phyloP scores from a whole-genome alignment of 2,797 vertebrate genomes.

The Apogon talboti region DNA sequence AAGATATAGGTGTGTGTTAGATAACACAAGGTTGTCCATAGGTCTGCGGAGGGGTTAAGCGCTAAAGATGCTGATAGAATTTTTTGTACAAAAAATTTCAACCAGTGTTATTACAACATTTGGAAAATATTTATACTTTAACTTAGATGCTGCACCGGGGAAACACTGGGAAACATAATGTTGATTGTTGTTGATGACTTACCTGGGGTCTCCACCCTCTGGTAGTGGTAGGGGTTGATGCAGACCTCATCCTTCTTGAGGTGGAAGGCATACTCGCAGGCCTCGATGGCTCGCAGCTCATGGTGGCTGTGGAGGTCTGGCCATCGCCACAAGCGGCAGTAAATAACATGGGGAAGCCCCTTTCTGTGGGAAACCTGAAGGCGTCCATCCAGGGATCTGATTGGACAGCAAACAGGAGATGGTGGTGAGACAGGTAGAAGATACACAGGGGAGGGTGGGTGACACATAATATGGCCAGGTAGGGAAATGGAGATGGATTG shows the following conservation, averaged over 20 bases:
- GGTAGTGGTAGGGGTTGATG: constrained; percentile 99
- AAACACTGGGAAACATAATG: too few relatives aligned
- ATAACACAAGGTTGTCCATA: too few relatives aligned
- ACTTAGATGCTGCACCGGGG: too few relatives aligned
- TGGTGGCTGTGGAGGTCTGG: constrained; percentile 99
- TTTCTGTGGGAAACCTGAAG: constrained; percentile 98
- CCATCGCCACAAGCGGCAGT: constrained; percentile 99
- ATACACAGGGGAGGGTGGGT: not conserved
- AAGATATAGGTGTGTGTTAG: too few relatives aligned
- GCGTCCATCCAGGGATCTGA: constrained; percentile 95
- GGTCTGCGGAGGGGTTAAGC: too few relatives aligned
- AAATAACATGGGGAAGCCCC: constrained; percentile 97
- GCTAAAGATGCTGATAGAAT: too few relatives aligned
- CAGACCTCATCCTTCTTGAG: constrained; percentile 99
- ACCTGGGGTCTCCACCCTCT: constrained; percentile 99
- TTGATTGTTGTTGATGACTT: constrained; percentile 34
- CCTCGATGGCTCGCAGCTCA: constrained; percentile 98
- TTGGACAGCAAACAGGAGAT: constrained; percentile 46
- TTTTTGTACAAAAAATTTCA: too few relatives aligned
- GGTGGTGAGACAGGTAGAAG: constrained; percentile 34
- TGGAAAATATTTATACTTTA: too few relatives aligned
- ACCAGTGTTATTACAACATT: too few relatives aligned
- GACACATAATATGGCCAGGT: constrained; percentile 38
- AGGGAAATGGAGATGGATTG: constrained; percentile 41
- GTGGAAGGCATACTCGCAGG: constrained; percentile 99